Percentiles rank a stretch among this genome's conserved stretches.
phyloP scores from a whole-genome alignment of 2,888 invertebrate genomes.

The Myopa tessellatipennis region DNA sequence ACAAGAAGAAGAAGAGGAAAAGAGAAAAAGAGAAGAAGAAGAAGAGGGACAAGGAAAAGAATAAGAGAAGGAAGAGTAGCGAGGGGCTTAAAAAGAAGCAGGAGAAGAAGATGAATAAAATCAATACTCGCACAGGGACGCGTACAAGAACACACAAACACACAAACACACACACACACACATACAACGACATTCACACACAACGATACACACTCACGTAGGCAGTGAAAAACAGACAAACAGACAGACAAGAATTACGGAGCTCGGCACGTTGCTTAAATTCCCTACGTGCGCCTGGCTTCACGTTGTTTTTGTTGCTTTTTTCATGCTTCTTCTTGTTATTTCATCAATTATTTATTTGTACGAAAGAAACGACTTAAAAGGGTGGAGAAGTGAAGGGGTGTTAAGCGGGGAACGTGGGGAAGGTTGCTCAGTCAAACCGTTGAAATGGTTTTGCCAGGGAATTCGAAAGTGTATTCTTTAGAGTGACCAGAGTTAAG shows the following conservation, averaged over 20 bases:
- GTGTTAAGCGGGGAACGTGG: neutral
- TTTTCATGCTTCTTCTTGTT: slow-evolving; percentile 47
- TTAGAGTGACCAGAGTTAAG: too few species aligned
- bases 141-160: slow-evolving; percentile 17
- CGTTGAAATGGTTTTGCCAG: neutral
- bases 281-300: slow-evolving; percentile 59
- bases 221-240: neutral
- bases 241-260: slow-evolving; percentile 6
- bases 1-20: neutral
- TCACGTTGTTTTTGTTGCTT: neutral
- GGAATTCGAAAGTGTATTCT: too few species aligned
- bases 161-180: slow-evolving; percentile 20
- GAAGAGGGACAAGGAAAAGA: neutral
- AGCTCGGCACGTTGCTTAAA: slow-evolving; percentile 46
- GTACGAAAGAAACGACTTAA: slow-evolving; percentile 48
- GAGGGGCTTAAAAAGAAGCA: neutral
- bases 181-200: slow-evolving; percentile 5
- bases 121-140: slow-evolving; percentile 35
- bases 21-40: neutral
- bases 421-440: neutral
- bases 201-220: neutral
- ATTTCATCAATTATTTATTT: slow-evolving; percentile 60
- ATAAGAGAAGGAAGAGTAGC: neutral
- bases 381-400: slow-evolving; percentile 41
- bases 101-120: neutral